Percentiles rank a stretch among this genome's conserved stretches.
These are phyloP conservation scores for Lithophane leautieri DNA, from an alignment of 2,888 invertebrate genomes.

Conservation along the genomic window DNA sequence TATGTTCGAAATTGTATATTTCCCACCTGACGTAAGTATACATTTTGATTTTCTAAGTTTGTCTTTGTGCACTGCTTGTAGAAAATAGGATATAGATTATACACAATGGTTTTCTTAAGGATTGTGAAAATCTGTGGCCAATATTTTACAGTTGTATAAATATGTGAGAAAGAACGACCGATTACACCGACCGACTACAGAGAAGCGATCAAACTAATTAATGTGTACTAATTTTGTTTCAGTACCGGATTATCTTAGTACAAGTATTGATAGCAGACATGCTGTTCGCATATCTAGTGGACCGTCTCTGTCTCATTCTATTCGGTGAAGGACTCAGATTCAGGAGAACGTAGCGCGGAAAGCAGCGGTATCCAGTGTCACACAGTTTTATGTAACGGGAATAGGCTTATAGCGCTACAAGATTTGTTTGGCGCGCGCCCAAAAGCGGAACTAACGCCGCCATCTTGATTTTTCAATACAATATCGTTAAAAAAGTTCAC, in stretches of 20 bases:
- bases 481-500: neutral
- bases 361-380: constrained; percentile 16
- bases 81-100: neutral
- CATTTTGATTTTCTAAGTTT: neutral
- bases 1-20: constrained; percentile 98
- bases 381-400: constrained; percentile 34
- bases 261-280: constrained; percentile 96
- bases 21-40: constrained; percentile 95
- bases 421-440: neutral
- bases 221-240: constrained; percentile 76
- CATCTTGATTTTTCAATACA: neutral
- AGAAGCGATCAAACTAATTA: neutral
- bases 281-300: constrained; percentile 95
- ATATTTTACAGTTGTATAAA: neutral
- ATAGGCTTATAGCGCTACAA: constrained; percentile 48
- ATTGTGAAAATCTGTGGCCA: neutral
- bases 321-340: constrained; percentile 94
- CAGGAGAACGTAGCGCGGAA: constrained; percentile 63
- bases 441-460: neutral
- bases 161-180: neutral
- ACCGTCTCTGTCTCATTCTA: constrained; percentile 95
- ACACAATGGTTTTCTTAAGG: neutral
- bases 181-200: no score
- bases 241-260: constrained; percentile 97
- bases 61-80: neutral